phyloP scores from a whole-genome alignment of 2,888 invertebrate genomes.

The Xestoiulus laeticollis region DNA sequence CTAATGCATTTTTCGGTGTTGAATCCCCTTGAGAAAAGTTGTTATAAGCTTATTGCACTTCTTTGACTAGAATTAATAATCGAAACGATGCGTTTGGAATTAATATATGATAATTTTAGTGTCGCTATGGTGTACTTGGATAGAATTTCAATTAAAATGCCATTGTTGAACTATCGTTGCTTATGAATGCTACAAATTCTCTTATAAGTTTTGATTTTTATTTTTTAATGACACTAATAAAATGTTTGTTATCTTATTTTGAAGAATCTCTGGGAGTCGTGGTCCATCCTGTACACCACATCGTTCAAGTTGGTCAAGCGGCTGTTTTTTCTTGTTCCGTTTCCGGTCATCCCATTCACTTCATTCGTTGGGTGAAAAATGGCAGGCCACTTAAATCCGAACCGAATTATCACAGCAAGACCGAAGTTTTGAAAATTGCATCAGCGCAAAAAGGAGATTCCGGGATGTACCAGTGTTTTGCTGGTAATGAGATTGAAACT shows the following conservation, averaged over 20 bases:
- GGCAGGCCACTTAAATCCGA: conserved; percentile 44
- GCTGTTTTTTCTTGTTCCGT: conserved; percentile 49
- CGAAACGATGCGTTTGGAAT: no score
- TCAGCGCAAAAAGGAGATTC: conserved; percentile 50
- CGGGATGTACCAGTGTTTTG: conserved; percentile 55
- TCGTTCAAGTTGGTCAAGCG: conserved; percentile 47
- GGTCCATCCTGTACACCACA: conserved; percentile 43
- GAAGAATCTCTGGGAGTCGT: conserved; percentile 42
- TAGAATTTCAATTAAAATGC: no score
- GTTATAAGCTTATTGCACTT: no score
- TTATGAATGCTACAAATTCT: neutral
- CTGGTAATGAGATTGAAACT: conserved; percentile 60
- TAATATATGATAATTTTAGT: no score
- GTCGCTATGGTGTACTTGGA: no score
- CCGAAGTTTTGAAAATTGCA: neutral
- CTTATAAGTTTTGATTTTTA: neutral
- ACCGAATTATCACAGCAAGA: neutral
- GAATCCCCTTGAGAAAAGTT: no score
- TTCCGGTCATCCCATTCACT: conserved; percentile 50
- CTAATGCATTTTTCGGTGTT: no score
- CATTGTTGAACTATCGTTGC: neutral
- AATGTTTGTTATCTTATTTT: conserved; percentile 44
- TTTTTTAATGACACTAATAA: neutral
- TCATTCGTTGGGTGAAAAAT: conserved; percentile 51
- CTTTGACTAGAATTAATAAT: no score